phyloP scores from a whole-genome alignment of 2,113 vertebrate species.

The Lepus europaeus region DNA sequence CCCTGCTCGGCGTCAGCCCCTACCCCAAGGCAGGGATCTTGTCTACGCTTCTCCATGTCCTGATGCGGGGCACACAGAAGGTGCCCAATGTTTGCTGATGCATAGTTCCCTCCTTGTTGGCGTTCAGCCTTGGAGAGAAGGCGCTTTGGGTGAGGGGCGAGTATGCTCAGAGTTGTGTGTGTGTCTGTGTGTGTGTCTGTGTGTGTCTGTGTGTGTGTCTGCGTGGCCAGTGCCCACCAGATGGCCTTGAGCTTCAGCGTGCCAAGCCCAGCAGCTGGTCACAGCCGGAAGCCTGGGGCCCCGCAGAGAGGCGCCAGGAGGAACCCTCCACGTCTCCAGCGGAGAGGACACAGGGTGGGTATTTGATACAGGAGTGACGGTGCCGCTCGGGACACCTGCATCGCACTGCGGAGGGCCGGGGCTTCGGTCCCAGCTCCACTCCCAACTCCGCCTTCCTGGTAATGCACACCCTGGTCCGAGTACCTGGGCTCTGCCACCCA shows the following conservation, averaged over 20 bases:
- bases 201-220: no score
- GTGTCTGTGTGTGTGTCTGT: no score
- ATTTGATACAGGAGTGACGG: no score
- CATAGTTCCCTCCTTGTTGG: background rate
- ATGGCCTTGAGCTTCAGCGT: background rate
- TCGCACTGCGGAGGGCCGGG: no score
- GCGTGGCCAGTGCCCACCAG: no score
- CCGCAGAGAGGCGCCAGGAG: background rate
- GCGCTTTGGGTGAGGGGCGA: no score
- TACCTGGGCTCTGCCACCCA: no score
- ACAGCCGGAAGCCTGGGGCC: background rate
- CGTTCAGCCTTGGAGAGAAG: background rate
- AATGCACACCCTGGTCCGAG: no score
- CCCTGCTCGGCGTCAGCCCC: background rate
- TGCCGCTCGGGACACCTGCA: no score
- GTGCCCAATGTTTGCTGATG: background rate
- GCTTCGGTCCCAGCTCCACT: no score
- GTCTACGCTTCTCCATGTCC: background rate
- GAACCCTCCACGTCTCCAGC: background rate
- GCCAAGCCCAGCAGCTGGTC: background rate
- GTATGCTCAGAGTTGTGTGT: no score
- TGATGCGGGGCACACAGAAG: background rate
- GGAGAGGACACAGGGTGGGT: background rate
- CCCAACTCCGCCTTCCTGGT: no score
- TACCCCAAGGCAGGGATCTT: background rate